A percentile compares a stretch with the other conserved stretches of the same genome.
Conservation (phyloP, 2,888 invertebrate species). For the Apotomis betuletana region DNA sequence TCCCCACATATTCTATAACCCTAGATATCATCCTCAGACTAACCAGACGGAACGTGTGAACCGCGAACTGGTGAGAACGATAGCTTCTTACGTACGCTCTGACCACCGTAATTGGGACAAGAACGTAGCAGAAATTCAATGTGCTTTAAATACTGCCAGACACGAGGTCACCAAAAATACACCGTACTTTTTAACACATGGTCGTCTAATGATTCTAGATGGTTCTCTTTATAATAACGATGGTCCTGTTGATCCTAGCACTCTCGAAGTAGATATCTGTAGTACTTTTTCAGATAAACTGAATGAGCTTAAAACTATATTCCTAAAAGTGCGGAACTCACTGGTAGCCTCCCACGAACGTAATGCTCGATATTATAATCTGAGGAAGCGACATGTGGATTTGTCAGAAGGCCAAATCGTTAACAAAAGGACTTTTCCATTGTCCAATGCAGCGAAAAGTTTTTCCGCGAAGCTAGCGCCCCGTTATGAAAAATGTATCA, state of each 20-base stretch:
- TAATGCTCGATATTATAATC: not conserved
- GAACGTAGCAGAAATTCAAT: not conserved
- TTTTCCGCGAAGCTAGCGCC: not conserved
- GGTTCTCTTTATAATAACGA: not conserved
- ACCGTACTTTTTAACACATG: not conserved
- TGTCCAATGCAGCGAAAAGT: not conserved
- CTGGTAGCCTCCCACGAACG: not conserved
- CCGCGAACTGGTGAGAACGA: not conserved
- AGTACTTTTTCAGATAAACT: not conserved
- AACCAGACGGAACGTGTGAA: not conserved
- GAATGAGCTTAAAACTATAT: not conserved
- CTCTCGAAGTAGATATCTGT: not conserved
- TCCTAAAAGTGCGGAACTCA: not conserved
- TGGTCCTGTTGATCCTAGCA: not conserved
- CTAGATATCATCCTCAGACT: conserved; percentile 2
- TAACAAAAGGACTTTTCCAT: not conserved
- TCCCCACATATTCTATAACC: not conserved
- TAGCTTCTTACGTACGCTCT: not conserved
- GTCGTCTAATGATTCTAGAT: not conserved
- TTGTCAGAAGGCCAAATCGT: not conserved
- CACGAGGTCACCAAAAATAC: conserved; percentile 4
- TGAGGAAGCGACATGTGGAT: not conserved
- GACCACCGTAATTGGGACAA: conserved; percentile 3
- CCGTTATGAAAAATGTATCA: not conserved
- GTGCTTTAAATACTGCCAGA: conserved; percentile 1